Conservation (phyloP, 2,797 vertebrate species). For the Urosaurus nigricauda region DNA sequence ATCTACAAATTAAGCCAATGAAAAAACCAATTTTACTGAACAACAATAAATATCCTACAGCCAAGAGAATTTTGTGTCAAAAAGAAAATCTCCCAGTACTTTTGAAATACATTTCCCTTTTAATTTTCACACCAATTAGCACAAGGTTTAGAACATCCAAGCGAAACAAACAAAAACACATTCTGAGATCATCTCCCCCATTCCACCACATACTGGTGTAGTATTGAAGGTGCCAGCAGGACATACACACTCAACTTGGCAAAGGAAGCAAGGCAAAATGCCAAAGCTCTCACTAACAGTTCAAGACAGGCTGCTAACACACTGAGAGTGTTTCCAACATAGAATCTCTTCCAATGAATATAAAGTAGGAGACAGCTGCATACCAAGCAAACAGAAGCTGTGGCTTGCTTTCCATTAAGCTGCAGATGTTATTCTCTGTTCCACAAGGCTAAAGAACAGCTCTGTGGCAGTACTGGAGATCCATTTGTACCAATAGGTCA, state of each 20-base stretch:
- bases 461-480: neutral
- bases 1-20: constrained; percentile 46
- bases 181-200: constrained; percentile 15
- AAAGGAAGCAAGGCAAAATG: constrained; percentile 36
- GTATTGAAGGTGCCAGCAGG: neutral
- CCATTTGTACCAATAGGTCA: neutral
- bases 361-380: constrained; percentile 48
- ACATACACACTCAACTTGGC: constrained; percentile 31
- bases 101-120: constrained; percentile 51
- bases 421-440: constrained; percentile 24
- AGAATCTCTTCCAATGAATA: constrained; percentile 31
- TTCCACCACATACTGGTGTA: constrained; percentile 15
- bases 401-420: constrained; percentile 19
- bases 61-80: constrained; percentile 29
- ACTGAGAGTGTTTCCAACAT: constrained; percentile 19
- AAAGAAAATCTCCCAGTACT: constrained; percentile 14
- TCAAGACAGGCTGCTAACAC: constrained; percentile 19
- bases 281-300: constrained; percentile 29
- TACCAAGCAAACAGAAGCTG: constrained; percentile 35
- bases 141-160: constrained; percentile 39
- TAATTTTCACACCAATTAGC: constrained; percentile 47
- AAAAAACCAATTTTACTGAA: constrained; percentile 28
- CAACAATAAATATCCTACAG: constrained; percentile 2
- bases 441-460: neutral
- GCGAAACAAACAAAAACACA: constrained; percentile 48